phyloP scores from a whole-genome alignment of 1,140 invertebrate species.

The Drosophila santomea region DNA sequence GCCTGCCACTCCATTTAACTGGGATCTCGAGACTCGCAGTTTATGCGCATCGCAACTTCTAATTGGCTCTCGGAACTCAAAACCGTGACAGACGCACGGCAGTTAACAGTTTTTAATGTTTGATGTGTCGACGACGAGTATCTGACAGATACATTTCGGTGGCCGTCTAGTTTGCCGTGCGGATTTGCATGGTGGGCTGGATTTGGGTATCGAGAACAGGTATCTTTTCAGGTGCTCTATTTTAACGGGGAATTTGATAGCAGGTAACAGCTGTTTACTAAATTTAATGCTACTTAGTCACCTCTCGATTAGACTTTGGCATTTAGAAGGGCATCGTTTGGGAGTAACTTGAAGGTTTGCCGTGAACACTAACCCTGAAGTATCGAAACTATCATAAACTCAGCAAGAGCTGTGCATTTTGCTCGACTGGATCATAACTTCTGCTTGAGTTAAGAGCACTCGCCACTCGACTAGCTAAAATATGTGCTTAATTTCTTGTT shows the following conservation, averaged over 20 bases:
- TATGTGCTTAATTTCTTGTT: constrained; percentile 33
- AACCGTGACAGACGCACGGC: constrained; percentile 32
- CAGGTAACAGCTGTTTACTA: too few species aligned
- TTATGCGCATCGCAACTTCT: constrained; percentile 25
- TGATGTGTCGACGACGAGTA: constrained; percentile 58
- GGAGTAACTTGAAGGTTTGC: background rate
- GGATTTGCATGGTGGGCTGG: constrained; percentile 64
- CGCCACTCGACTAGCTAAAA: constrained; percentile 8
- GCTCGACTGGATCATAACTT: background rate
- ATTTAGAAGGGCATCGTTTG: background rate
- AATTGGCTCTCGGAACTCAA: constrained; percentile 25
- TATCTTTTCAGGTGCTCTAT: constrained; percentile 3
- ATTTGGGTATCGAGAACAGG: constrained; percentile 16
- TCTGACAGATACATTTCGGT: constrained; percentile 60
- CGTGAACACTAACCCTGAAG: background rate
- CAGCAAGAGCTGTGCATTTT: background rate
- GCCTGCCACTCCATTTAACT: constrained; percentile 36
- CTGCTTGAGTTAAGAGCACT: constrained; percentile 1
- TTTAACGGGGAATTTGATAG: background rate
- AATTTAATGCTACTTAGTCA: too few species aligned
- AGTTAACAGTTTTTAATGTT: constrained; percentile 45
- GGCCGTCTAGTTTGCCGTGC: constrained; percentile 37
- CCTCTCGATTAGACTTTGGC: too few species aligned
- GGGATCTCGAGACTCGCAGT: background rate
- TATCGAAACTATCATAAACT: background rate